Conservation (phyloP, 2,888 invertebrate species). For the Saturnia pavonia region DNA sequence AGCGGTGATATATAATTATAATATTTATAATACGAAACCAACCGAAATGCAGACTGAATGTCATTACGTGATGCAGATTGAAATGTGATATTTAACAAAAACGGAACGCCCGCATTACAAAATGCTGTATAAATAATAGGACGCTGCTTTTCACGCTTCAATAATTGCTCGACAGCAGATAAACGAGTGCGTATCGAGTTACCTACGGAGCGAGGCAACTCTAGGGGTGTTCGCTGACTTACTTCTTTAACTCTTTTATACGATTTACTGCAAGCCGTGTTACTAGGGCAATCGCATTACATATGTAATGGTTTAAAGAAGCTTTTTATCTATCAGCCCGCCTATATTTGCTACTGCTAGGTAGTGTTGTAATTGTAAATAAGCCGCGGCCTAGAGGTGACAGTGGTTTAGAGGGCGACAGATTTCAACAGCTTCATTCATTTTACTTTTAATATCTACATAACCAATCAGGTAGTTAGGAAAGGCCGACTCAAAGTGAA, state of each 20-base stretch:
- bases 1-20: neutral
- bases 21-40: neutral
- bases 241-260: conserved; percentile 65
- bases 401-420: no score
- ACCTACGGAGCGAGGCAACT: conserved; percentile 56
- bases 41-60: conserved; percentile 20
- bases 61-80: conserved; percentile 50
- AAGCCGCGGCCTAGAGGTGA: no score
- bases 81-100: conserved; percentile 78
- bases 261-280: conserved; percentile 37
- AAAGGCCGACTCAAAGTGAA: no score
- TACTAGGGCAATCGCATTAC: neutral
- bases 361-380: no score
- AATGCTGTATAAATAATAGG: conserved; percentile 79
- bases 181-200: conserved; percentile 75
- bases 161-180: conserved; percentile 82
- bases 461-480: no score
- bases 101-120: conserved; percentile 79
- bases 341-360: no score
- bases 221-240: conserved; percentile 55
- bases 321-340: no score
- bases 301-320: neutral
- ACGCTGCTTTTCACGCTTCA: conserved; percentile 82
- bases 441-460: no score
- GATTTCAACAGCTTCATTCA: no score